Evolutionary conservation across 1,140 invertebrate genomes (phyloP).

Genomic region (Leptoteleia sp.): DNA sequence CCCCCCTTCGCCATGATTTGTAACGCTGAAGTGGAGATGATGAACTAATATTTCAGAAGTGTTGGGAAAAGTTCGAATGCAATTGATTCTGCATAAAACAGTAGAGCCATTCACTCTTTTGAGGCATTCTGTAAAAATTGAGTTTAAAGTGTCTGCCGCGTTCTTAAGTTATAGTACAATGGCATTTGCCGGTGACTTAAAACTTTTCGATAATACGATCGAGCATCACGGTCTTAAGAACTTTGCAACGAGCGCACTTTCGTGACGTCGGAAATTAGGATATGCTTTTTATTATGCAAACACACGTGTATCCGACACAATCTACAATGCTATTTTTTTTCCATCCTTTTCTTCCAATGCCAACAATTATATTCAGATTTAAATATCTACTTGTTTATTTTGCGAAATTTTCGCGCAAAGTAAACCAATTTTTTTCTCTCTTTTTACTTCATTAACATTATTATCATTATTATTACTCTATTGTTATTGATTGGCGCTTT

Average conservation of each 20-base stretch:
- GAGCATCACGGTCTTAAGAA: constrained; percentile 27
- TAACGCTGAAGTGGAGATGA: constrained; percentile 6
- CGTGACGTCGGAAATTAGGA: constrained; percentile 21
- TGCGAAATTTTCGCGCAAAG: no score
- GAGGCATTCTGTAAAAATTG: constrained; percentile 40
- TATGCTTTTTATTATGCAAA: constrained; percentile 40
- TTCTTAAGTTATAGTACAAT: constrained; percentile 44
- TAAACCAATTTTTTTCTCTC: no score
- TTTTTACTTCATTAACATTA: no score
- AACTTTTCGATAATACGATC: constrained; percentile 42
- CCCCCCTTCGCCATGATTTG: background rate
- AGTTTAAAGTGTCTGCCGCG: constrained; percentile 44
- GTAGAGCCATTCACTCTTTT: constrained; percentile 36
- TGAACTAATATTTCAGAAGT: constrained; percentile 40
- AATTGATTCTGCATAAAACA: constrained; percentile 54
- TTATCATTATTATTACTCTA: no score
- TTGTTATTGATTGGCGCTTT: no score
- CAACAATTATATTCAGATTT: no score
- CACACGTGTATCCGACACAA: constrained; percentile 1
- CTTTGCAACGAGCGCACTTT: constrained; percentile 37
- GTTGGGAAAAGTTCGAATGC: constrained; percentile 30
- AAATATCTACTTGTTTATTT: no score
- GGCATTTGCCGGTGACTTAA: constrained; percentile 43
- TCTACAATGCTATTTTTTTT: no score
- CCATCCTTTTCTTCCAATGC: background rate